Evolutionary conservation across 2,113 vertebrate species (phyloP).

Genomic region (chimpanzee (Pan troglodytes)): NHGRI_mPanTro3-v2.1_pri NC_072401.2:50266001-50266500

Average conservation of each 20-base stretch:
- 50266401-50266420: background rate
- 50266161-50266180: background rate
- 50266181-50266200: background rate
- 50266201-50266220: background rate
- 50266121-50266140: background rate
- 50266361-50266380: background rate
- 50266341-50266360: background rate
- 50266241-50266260: slow-evolving; percentile 33
- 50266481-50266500: background rate
- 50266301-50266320: background rate
- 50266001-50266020: background rate
- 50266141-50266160: background rate
- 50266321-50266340: background rate
- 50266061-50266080: background rate
- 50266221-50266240: background rate
- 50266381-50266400: background rate
- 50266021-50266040: background rate
- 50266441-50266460: background rate
- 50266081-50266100: background rate
- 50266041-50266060: background rate
- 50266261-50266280: background rate
- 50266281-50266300: background rate
- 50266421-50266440: slow-evolving; percentile 18
- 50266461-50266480: background rate
- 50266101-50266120: background rate